These are phyloP conservation scores for Melipona beecheii DNA, from an alignment of 2,888 invertebrate species.

Conservation along the genomic window DNA sequence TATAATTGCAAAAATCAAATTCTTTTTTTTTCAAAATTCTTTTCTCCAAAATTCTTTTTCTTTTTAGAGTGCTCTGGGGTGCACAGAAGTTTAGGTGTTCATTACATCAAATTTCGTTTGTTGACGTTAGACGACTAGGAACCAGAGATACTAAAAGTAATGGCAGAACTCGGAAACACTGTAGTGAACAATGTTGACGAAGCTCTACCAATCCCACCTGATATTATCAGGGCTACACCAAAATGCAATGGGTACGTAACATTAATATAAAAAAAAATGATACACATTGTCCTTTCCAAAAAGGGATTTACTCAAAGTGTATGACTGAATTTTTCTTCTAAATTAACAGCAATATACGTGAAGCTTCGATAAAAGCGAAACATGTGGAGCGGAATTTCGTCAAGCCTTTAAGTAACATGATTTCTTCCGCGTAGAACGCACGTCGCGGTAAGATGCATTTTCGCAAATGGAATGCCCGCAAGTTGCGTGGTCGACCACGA, in stretches of 20 bases:
- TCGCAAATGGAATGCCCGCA: too few relatives aligned
- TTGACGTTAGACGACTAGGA: conserved; percentile 98
- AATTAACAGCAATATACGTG: too few relatives aligned
- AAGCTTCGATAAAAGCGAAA: too few relatives aligned
- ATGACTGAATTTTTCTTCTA: too few relatives aligned
- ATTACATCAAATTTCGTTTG: conserved; percentile 97
- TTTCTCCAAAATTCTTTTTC: background rate
- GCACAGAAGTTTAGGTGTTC: conserved; percentile 96
- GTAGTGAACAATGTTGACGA: conserved; percentile 91
- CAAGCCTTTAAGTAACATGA: too few relatives aligned
- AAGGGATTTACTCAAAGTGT: too few relatives aligned
- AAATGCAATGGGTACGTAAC: conserved; percentile 90
- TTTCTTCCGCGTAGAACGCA: too few relatives aligned
- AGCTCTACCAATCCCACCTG: conserved; percentile 84
- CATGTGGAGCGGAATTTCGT: too few relatives aligned
- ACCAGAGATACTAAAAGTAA: conserved; percentile 94
- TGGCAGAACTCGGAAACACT: conserved; percentile 94
- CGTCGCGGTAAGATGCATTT: too few relatives aligned
- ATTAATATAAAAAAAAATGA: background rate
- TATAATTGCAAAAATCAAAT: background rate
- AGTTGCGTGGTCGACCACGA: conserved; percentile 85
- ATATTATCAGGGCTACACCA: conserved; percentile 89
- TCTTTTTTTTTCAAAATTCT: background rate
- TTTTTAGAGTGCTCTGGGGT: conserved; percentile 82
- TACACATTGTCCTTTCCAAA: too few relatives aligned